Base-by-base conservation (phyloP, 2,113 vertebrate genomes). In the Tetrax tetrax region DNA sequence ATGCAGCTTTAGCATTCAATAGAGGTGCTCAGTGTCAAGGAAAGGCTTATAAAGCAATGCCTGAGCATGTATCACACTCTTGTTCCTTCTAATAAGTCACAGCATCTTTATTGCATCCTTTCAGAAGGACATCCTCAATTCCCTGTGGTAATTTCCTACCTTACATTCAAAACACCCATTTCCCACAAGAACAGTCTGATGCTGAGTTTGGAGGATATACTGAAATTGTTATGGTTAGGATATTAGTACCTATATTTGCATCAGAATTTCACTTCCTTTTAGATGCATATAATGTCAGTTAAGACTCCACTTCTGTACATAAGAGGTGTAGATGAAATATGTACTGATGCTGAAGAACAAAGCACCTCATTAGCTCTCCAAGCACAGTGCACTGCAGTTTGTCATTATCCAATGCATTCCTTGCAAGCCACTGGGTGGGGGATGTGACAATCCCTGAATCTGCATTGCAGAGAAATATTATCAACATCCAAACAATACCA, bases 361-460 rank as follows among this genome's bases (percentile, higher is more conserved):
- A 96, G 91, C 94, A 98, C 87, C 96, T 95, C 79, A 93, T 95
- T 96, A 98, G 97, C 94, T 97, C 95, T 94, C 94, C 1, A 19
- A 94, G 93, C 93, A 94, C 96, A 97, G 71, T 24, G 27, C 95
- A 98, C 91, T 97, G 87, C 96, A 96, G 95, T 69, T 90, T 74
- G 51, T 71, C 54, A 76, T 95, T 92, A 92, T 65, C 87, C 89
- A 95, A 81, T 86, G 91, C 53, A 72, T 84, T 93, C 85, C 75
- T 74, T 70, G 88, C 74, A 94, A 84, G 68, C 33, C 48, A 23
- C 51, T 75, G 85, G 4, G 47, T 37, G 60, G 57, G 35, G 33
- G 31, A 84, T 66, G 81, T 6, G 27, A 78, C 68, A 92, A 22
- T 50, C 74, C 50, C 43, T 6, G n/a, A 86, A 43, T 54, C 93